phyloP scores from a whole-genome alignment of 2,797 vertebrate genomes.

The Kryptopterus vitreolus region DNA sequence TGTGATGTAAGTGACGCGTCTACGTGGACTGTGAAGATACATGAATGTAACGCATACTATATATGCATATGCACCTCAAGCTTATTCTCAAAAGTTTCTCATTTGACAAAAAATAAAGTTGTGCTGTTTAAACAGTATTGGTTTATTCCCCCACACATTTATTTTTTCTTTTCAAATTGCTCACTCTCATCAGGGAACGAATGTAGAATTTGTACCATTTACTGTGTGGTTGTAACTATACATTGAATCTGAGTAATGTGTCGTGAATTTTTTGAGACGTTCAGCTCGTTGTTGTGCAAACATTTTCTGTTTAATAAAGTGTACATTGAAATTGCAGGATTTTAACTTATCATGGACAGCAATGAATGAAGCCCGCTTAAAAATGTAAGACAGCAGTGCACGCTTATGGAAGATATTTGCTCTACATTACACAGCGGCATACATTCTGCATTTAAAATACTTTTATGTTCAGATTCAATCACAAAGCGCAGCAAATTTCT shows the following conservation, averaged over 20 bases:
- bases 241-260: not conserved
- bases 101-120: not conserved
- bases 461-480: slow-evolving; percentile 28
- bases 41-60: slow-evolving; percentile 14
- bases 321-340: not conserved
- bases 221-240: slow-evolving; percentile 17
- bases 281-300: slow-evolving; percentile 9
- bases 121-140: not conserved
- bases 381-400: not conserved
- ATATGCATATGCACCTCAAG: not conserved
- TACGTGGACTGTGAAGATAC: not conserved
- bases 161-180: not conserved
- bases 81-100: slow-evolving; percentile 1
- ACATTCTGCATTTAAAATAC: slow-evolving; percentile 15
- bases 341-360: not conserved
- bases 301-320: slow-evolving; percentile 25
- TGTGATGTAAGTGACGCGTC: not conserved
- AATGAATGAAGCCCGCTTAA: not conserved
- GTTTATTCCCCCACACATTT: not conserved
- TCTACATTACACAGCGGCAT: slow-evolving; percentile 1
- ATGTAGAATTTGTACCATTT: not conserved
- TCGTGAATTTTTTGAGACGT: slow-evolving; percentile 10
- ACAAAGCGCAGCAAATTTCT: slow-evolving; percentile 4
- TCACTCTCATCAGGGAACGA: not conserved
- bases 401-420: not conserved